Conservation (phyloP, 1,140 invertebrate species). For the Procambarus virginalis region DNA sequence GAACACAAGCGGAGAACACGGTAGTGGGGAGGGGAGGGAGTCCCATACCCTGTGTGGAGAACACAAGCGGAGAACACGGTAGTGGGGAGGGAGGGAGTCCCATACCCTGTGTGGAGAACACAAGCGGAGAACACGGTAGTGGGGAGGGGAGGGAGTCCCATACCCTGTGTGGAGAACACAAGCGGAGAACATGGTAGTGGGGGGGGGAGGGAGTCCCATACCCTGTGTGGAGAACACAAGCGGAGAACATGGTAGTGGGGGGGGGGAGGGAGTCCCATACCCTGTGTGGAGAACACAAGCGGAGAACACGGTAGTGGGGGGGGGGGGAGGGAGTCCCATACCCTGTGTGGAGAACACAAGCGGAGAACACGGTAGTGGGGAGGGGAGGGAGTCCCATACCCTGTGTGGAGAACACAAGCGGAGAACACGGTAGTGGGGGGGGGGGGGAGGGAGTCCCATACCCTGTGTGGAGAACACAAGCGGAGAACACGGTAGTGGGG, state of each 20-base stretch:
- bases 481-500: background rate
- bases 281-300: slow-evolving; percentile 75
- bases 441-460: slow-evolving; percentile 84
- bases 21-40: background rate
- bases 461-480: slow-evolving; percentile 75
- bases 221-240: slow-evolving; percentile 75
- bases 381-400: no score
- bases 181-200: background rate
- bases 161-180: slow-evolving; percentile 79
- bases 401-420: slow-evolving; percentile 72
- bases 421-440: background rate
- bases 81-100: slow-evolving; percentile 75
- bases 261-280: no score
- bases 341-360: slow-evolving; percentile 75
- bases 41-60: slow-evolving; percentile 85
- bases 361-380: no score
- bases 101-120: slow-evolving; percentile 81
- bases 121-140: background rate
- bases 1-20: background rate
- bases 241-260: no score
- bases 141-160: no score
- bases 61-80: background rate
- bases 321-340: slow-evolving; percentile 83
- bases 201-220: slow-evolving; percentile 81
- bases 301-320: background rate